A percentile compares a stretch with the other conserved stretches of the same genome.
phyloP scores from a whole-genome alignment of 2,113 vertebrate genomes.

The Felis catus region F.catus_Fca126_mat1.0 CM031412.1:144712001-144712500 shows the following conservation, averaged over 20 bases:
- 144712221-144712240: background rate
- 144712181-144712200: background rate
- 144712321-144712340: background rate
- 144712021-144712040: background rate
- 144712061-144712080: background rate
- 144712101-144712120: background rate
- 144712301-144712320: background rate
- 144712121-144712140: background rate
- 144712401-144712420: background rate
- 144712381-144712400: background rate
- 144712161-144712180: background rate
- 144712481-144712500: slow-evolving; percentile 84
- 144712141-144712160: background rate
- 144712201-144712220: background rate
- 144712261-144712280: background rate
- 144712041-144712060: background rate
- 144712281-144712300: background rate
- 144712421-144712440: background rate
- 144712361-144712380: background rate
- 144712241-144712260: background rate
- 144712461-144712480: slow-evolving; percentile 42
- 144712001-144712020: background rate
- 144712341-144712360: background rate
- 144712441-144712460: slow-evolving; percentile 20
- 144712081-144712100: background rate